These are phyloP conservation scores for Gasterosteus aculeatus DNA, from an alignment of 2,113 vertebrate genomes.

Conservation along the genomic window DNA sequence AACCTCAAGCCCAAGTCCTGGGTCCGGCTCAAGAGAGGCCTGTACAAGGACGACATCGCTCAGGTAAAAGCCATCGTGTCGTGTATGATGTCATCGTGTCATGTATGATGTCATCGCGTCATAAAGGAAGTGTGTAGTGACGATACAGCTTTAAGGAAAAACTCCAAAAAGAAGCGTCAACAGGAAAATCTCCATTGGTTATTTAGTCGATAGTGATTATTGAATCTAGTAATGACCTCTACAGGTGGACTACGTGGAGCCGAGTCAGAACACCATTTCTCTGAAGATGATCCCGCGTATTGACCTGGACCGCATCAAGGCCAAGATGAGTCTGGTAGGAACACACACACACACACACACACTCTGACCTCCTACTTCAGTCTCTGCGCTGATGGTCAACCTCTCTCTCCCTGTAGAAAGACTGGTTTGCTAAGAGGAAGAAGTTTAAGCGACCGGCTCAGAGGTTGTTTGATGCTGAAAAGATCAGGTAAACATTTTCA, in stretches of 20 bases:
- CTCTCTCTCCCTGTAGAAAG: constrained; percentile 82
- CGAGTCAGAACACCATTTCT: constrained; percentile 96
- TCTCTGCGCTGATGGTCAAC: background rate
- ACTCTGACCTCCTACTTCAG: accelerated
- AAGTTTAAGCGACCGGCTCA: constrained; percentile 94
- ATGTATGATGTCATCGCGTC: too few species aligned
- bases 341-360: background rate
- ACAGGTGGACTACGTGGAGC: constrained; percentile 95
- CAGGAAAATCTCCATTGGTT: too few species aligned
- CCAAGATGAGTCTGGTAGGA: constrained; percentile 92
- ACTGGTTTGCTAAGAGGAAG: constrained; percentile 95
- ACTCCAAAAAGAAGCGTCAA: too few species aligned
- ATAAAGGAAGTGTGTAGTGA: too few species aligned
- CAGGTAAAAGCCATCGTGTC: constrained; percentile 80
- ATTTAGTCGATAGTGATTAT: too few species aligned
- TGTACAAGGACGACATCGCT: constrained; percentile 96
- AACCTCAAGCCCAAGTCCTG: constrained; percentile 97
- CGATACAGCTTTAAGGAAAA: too few species aligned
- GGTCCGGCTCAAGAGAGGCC: constrained; percentile 94
- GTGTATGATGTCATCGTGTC: too few species aligned
- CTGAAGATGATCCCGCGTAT: constrained; percentile 97
- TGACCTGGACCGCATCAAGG: constrained; percentile 95
- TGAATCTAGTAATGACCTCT: background rate
- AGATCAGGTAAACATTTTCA: constrained; percentile 85
- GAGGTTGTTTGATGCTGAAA: constrained; percentile 92